Evolutionary conservation across 2,888 invertebrate species (phyloP), one percentile per base, ranked within the genome.

Genomic region (Antheraea yamamai): DNA sequence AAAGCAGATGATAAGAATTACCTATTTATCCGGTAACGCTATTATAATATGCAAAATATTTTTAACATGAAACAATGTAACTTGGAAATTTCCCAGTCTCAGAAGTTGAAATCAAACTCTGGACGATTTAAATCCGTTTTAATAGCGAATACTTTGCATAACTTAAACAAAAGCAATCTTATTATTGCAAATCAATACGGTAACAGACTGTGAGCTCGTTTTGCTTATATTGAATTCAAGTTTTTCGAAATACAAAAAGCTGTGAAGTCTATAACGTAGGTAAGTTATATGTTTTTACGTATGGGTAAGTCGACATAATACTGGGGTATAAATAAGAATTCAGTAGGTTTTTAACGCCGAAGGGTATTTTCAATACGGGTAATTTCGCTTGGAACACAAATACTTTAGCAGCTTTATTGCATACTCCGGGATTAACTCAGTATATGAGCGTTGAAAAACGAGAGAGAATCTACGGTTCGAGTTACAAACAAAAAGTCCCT

Each of bases 301-400:
- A 79, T 80, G 80, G 79, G 80, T 82, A 81, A 87, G 86, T 88
- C 81, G 83, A 87, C 87, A 87, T 88, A 87, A 85, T 87, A 86
- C 87, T 88, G 84, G 84, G 83, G 87, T 90, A 91, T 91, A 92
- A 92, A 92, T 92, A 92, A 92, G 90, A 92, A 90, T 91, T 91
- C 88, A 90, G 90, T 83, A 87, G 88, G 89, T 90, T 91, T 91
- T 91, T 92, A 92, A 92, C 91, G 88, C 88, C 88, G 92, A 91
- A 91, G 92, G 93, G 93, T 92, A 93, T 93, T 93, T 93, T 92
- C 94, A 93, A 94, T 94, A 93, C 93, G 93, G 94, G 93, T 93
- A 93, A 94, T 94, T 93, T 94, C 87, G 91, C 90, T 85, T 89
- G 90, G 88, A 92, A 92, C 91, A 91, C 92, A 93, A 94, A 94